phyloP scores from a whole-genome alignment of 2,113 vertebrate species.

The Trichechus manatus region DNA sequence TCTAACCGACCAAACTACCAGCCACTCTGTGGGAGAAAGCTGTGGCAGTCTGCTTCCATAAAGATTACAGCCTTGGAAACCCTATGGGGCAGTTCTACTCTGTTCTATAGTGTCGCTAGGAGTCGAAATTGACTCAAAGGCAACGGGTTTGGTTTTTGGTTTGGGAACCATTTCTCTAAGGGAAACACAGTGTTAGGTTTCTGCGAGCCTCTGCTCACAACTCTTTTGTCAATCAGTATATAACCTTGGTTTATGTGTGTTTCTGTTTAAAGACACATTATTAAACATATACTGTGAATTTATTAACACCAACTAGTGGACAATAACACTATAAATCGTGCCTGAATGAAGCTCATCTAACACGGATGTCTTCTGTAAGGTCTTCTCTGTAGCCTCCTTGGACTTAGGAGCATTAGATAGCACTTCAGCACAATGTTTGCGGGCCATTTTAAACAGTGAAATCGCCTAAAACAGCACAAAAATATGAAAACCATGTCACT shows the following conservation, averaged over 20 bases:
- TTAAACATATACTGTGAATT: not conserved
- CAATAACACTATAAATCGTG: not conserved
- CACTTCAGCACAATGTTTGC: not conserved
- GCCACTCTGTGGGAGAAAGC: too few species aligned
- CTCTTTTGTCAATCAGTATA: not conserved
- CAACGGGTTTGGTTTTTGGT: too few species aligned
- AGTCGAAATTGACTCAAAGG: too few species aligned
- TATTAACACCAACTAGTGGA: not conserved
- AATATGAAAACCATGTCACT: too few species aligned
- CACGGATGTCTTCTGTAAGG: not conserved
- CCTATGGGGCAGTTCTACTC: too few species aligned
- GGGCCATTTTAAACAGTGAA: not conserved
- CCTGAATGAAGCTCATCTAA: not conserved
- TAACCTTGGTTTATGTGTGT: not conserved
- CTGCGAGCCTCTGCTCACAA: not conserved
- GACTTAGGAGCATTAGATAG: not conserved
- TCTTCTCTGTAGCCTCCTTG: not conserved
- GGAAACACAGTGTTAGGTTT: not conserved
- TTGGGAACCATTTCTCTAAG: not conserved
- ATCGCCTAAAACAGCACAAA: not conserved
- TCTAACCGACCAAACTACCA: too few species aligned
- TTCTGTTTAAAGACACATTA: not conserved
- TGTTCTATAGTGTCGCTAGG: too few species aligned
- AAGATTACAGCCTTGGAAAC: too few species aligned
- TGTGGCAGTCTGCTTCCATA: too few species aligned